Base-by-base conservation (phyloP, 2,797 vertebrate species). In the Spea hammondii region DNA sequence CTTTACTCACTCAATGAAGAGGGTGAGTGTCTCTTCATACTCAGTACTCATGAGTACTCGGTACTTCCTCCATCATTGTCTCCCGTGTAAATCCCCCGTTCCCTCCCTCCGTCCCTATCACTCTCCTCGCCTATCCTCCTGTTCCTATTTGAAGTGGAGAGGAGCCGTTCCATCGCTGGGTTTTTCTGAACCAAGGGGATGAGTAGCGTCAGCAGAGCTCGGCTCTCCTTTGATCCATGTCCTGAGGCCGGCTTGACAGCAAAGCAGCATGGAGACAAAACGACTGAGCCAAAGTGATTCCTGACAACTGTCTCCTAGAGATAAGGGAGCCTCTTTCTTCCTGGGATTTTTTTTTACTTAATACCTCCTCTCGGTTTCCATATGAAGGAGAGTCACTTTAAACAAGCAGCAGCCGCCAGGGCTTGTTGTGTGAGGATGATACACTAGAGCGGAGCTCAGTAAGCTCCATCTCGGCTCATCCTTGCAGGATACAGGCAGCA, bases 221-320 rank as follows among this genome's bases (percentile, higher is more conserved):
- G 89, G 91, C 91, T 91, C 93, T 92, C 91, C 96, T 99, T 99
- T 98, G 96, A 98, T 98, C 95, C 93, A 92, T 98, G 96, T 97
- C 96, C 97, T 92, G 94, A 93, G 96, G 96, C 97, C 93, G 93
- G 93, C 94, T 94, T 94, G 94, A 93, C 94, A 93, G 94, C 90
- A 91, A 91, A 91, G 91, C 90, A 91, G 88, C 85, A 88, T 86
- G 91, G 91, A 92, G 90, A 92, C 95, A 94, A 93, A 96, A 95
- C 92, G 92, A 94, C 92, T 92, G 92, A 93, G 93, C 93, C 95
- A 94, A 94, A 95, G 94, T 94, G 94, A 95, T 95, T 95, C 95
- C 94, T 94, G 93, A 95, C 96, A 95, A 98, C 96, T 99, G 97
- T 97, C 96, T 96, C 94, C 93, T 88, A 90, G 95, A 96, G 97